Base-by-base conservation (phyloP, 2,113 vertebrate species). In the Oostethus manadensis region DNA sequence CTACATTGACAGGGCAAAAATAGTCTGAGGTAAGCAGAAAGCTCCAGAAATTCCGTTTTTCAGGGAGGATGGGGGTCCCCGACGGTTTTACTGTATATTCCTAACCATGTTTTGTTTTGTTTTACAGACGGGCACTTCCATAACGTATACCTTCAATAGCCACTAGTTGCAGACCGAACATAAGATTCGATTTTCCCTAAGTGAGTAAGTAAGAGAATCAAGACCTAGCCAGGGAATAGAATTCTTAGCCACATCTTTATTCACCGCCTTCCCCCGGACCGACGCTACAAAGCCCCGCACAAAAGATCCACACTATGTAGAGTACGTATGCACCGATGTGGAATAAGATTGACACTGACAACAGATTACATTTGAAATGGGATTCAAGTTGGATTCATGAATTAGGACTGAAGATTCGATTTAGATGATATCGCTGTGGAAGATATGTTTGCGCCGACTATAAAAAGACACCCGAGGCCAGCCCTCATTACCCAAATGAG, bases 401-500 rank as follows among this genome's bases (percentile, higher is more conserved):
- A 10, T 29, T 23, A 17, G 13, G 3, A 45, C 23, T 22, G 9
- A 8, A 26, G 4, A 13, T 15, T 18, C 18, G 6, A 40, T 40
- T 55, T 55, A 21, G 11, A 3, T 6, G 1, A 14, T 5, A 33
- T 58, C 50, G 3, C n/a, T 35, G 22, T 35, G 56, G 21, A 45
- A 64, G 56, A 60, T 68, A 68, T 73, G 79, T 64, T 79, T 67
- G 71, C 71, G 60, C 56, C 21, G 55, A 44, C 82, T 89, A 87
- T 88, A 81, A 87, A 89, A 86, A 88, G 71, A 59, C 58, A 79
- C 71, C 68, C 77, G 66, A 75, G 59, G 74, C 81, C 67, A 79
- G 85, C 62, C 72, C 54, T 84, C 88, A 91, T 95, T 96, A 94
- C 78, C 84, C 83, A 93, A 93, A 96, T 92, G 86, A 92, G 94